Conservation (phyloP, 1,140 invertebrate genomes). For the Limonius californicus region DNA sequence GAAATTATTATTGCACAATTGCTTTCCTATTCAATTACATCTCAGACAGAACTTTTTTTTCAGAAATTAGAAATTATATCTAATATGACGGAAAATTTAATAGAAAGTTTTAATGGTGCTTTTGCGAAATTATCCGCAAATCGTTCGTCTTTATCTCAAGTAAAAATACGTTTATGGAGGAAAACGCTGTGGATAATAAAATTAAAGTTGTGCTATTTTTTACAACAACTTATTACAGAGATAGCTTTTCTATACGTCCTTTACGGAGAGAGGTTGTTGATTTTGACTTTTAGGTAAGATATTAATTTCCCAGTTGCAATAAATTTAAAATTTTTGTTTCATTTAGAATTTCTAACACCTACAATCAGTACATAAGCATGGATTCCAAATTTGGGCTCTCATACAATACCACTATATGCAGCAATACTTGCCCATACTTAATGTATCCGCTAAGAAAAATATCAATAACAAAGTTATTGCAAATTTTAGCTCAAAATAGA, state of each 20-base stretch:
- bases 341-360: constrained; percentile 25
- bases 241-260: constrained; percentile 38
- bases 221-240: constrained; percentile 39
- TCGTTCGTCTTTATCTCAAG: neutral
- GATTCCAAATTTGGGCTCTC: constrained; percentile 37
- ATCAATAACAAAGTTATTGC: constrained; percentile 52
- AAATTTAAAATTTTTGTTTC: neutral
- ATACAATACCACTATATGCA: constrained; percentile 44
- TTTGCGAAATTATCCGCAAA: constrained; percentile 22
- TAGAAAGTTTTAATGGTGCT: constrained; percentile 17
- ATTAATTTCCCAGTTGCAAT: neutral
- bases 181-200: constrained; percentile 37
- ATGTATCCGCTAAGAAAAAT: constrained; percentile 53
- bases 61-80: constrained; percentile 28
- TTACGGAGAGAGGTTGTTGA: constrained; percentile 38
- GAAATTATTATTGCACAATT: constrained; percentile 15
- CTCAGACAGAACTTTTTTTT: constrained; percentile 20
- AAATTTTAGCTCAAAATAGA: constrained; percentile 51
- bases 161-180: constrained; percentile 35
- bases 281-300: constrained; percentile 37
- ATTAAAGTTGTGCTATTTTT: constrained; percentile 40
- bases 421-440: constrained; percentile 56
- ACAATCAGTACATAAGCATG: constrained; percentile 31
- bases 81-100: constrained; percentile 14
- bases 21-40: neutral